Evolutionary conservation across 2,113 vertebrate species (phyloP).

Genomic region (Gallinago media): DNA sequence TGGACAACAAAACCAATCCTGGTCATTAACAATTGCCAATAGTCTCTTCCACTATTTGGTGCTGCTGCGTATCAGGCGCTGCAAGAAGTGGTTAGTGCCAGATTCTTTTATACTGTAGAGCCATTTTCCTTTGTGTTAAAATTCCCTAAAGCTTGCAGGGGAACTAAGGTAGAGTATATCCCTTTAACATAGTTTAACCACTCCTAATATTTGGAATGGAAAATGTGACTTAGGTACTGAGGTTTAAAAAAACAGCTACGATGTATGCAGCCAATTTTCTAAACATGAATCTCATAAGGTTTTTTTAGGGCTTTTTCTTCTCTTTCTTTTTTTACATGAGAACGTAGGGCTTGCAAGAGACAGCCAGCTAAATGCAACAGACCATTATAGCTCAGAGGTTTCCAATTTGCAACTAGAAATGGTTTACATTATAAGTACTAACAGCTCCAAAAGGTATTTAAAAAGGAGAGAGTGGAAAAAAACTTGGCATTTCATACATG

Average conservation of each 20-base stretch:
- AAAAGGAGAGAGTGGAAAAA: background rate
- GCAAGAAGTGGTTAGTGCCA: background rate
- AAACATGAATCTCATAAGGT: constrained; percentile 9
- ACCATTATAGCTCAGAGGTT: constrained; percentile 20
- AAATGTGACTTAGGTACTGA: constrained; percentile 58
- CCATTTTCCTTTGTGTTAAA: constrained; percentile 43
- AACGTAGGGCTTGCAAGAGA: background rate
- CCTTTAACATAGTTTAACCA: constrained; percentile 32
- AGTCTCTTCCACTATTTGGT: background rate
- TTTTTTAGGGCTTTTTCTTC: background rate
- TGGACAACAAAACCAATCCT: background rate
- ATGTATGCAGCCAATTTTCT: constrained; percentile 20
- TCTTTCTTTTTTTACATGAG: rapidly evolving
- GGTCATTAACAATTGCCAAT: background rate
- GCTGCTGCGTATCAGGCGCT: background rate
- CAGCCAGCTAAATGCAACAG: background rate
- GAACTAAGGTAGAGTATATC: background rate
- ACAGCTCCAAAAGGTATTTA: constrained; percentile 25
- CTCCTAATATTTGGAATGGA: constrained; percentile 25
- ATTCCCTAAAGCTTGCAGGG: background rate
- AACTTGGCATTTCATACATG: background rate
- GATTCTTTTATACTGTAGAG: background rate
- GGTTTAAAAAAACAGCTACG: constrained; percentile 12
- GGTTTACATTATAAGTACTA: background rate
- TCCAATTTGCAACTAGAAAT: constrained; percentile 25